These are phyloP conservation scores for Naja naja DNA, from an alignment of 2,113 vertebrate genomes.

Conservation along the genomic window DNA sequence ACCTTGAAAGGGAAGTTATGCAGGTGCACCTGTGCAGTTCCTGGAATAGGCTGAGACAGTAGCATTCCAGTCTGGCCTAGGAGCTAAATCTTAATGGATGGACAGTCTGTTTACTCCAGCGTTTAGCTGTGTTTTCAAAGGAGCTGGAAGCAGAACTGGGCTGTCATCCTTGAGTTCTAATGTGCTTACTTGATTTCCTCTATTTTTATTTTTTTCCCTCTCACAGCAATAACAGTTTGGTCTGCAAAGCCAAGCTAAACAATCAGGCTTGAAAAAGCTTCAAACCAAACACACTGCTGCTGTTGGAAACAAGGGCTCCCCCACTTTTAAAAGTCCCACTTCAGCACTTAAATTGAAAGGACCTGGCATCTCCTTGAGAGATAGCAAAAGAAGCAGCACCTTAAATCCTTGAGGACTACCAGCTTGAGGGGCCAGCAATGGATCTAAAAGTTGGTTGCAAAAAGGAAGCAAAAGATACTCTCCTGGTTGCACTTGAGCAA, in stretches of 20 bases:
- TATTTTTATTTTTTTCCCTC: conserved; percentile 56
- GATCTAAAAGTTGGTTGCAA: background rate
- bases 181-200: conserved; percentile 49
- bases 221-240: conserved; percentile 37
- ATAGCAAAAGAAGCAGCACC: background rate
- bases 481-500: no score
- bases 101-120: background rate
- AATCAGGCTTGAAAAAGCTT: conserved; percentile 33
- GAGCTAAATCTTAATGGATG: background rate
- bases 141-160: background rate
- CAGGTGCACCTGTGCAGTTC: background rate
- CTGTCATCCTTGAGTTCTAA: conserved; percentile 43
- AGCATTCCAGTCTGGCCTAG: background rate
- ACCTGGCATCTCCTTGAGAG: background rate
- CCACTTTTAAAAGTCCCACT: background rate
- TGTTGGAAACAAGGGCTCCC: conserved; percentile 38
- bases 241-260: conserved; percentile 58
- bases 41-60: background rate
- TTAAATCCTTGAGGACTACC: background rate
- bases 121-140: conserved; percentile 7
- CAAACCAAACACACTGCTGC: conserved; percentile 49
- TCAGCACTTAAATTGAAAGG: conserved; percentile 1
- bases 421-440: background rate
- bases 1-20: background rate
- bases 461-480: background rate